Evolutionary conservation across 2,113 vertebrate species (phyloP).

Genomic region (Paracanthobrama guichenoti): DNA sequence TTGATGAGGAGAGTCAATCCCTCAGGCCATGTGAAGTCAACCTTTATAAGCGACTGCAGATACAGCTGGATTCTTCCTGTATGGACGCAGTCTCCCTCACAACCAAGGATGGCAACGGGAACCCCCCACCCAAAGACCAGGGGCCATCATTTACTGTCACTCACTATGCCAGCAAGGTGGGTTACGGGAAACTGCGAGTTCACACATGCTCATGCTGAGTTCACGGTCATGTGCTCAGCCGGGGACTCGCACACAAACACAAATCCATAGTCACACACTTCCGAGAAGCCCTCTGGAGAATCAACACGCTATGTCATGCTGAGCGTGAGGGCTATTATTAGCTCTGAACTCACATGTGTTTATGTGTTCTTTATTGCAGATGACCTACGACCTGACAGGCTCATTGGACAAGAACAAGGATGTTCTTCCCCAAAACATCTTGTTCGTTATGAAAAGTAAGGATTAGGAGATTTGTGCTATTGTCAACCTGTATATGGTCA

Average conservation of each 20-base stretch:
- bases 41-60: slow-evolving; percentile 84
- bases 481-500: not conserved
- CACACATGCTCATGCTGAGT: slow-evolving; percentile 9
- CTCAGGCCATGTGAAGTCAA: slow-evolving; percentile 80
- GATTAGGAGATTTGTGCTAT: slow-evolving; percentile 6
- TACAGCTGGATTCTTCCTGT: slow-evolving; percentile 80
- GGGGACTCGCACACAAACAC: not conserved
- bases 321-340: slow-evolving; percentile 24
- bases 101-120: slow-evolving; percentile 91
- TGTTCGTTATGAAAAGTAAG: slow-evolving; percentile 96
- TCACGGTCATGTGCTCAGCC: slow-evolving; percentile 5
- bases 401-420: slow-evolving; percentile 91
- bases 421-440: slow-evolving; percentile 89
- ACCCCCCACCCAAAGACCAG: slow-evolving; percentile 85
- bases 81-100: slow-evolving; percentile 80
- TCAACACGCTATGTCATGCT: slow-evolving; percentile 6
- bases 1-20: slow-evolving; percentile 92
- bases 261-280: slow-evolving; percentile 26
- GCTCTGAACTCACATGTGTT: not conserved
- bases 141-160: slow-evolving; percentile 83
- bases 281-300: slow-evolving; percentile 16
- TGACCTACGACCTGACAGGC: slow-evolving; percentile 89
- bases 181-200: slow-evolving; percentile 51
- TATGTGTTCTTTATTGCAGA: slow-evolving; percentile 72
- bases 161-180: slow-evolving; percentile 90